A percentile compares a stretch with the other conserved stretches of the same genome.
Evolutionary conservation across 2,888 invertebrate genomes (phyloP).

Genomic region (Caenorhabditis uteleia): DNA sequence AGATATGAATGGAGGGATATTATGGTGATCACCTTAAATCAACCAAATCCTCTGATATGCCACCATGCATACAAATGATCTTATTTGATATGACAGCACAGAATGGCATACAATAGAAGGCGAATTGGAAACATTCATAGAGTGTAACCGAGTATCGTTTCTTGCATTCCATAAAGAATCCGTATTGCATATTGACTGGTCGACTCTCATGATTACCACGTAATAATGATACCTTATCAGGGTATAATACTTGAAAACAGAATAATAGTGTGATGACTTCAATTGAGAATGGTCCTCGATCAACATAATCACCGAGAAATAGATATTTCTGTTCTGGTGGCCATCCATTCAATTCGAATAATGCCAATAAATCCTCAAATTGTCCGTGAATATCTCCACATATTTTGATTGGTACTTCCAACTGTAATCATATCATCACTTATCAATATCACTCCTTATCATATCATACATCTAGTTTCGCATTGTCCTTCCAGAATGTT

Average conservation of each 20-base stretch:
- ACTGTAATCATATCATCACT: conserved; percentile 69
- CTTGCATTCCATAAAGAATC: conserved; percentile 74
- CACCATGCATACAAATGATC: conserved; percentile 81
- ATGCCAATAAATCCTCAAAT: conserved; percentile 74
- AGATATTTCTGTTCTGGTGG: conserved; percentile 36
- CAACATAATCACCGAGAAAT: conserved; percentile 84
- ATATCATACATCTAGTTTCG: conserved; percentile 13
- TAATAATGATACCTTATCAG: conserved; percentile 85
- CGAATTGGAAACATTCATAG: conserved; percentile 55
- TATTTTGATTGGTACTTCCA: conserved; percentile 94
- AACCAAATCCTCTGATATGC: conserved; percentile 71
- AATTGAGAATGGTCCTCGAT: conserved; percentile 86
- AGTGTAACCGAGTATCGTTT: conserved; percentile 75
- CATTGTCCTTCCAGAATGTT: conserved; percentile 25
- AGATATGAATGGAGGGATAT: too few relatives aligned
- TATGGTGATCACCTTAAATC: conserved; percentile 45
- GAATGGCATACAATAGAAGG: conserved; percentile 94
- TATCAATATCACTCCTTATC: not conserved
- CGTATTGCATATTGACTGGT: conserved; percentile 73
- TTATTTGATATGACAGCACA: conserved; percentile 90
- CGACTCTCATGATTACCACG: conserved; percentile 98
- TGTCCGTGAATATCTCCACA: conserved; percentile 99
- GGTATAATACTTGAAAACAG: conserved; percentile 77
- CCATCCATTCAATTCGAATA: conserved; percentile 53
- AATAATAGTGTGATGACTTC: conserved; percentile 79